phyloP scores from a whole-genome alignment of 2,113 vertebrate species.

The Poecile atricapillus region DNA sequence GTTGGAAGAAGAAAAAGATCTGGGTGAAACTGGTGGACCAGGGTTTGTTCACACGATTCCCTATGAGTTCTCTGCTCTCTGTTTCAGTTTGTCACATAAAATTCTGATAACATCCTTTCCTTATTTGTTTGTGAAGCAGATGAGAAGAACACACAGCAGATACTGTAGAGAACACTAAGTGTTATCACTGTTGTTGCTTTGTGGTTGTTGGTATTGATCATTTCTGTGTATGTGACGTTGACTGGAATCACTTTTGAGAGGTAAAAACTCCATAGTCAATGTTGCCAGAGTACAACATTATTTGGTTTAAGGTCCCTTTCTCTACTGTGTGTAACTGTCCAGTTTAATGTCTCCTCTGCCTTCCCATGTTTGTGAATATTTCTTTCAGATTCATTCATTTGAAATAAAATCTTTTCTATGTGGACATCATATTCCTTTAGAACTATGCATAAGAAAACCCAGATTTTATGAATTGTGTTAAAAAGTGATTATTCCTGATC shows the following conservation, averaged over 20 bases:
- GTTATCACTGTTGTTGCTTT: not conserved
- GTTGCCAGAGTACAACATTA: not conserved
- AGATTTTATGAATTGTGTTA: not conserved
- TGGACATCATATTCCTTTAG: not conserved
- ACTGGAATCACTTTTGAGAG: not conserved
- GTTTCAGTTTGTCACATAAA: not conserved
- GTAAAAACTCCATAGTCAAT: not conserved
- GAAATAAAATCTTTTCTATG: not conserved
- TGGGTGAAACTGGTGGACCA: not conserved
- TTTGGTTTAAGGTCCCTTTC: not conserved
- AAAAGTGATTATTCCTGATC: not conserved
- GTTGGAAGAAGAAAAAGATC: not conserved
- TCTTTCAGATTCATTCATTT: not conserved
- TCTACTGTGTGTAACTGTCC: not conserved
- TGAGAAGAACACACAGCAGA: not conserved
- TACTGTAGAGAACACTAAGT: fast-evolving
- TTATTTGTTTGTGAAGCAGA: not conserved
- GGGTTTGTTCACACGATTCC: not conserved
- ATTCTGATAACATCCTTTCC: not conserved
- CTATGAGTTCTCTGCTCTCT: not conserved
- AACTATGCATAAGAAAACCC: not conserved
- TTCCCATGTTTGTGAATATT: not conserved
- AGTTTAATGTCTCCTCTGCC: not conserved
- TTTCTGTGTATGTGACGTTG: fast-evolving
- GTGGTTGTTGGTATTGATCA: not conserved